phyloP scores from a whole-genome alignment of 1,140 invertebrate genomes.

The Ceratina australensis region DNA sequence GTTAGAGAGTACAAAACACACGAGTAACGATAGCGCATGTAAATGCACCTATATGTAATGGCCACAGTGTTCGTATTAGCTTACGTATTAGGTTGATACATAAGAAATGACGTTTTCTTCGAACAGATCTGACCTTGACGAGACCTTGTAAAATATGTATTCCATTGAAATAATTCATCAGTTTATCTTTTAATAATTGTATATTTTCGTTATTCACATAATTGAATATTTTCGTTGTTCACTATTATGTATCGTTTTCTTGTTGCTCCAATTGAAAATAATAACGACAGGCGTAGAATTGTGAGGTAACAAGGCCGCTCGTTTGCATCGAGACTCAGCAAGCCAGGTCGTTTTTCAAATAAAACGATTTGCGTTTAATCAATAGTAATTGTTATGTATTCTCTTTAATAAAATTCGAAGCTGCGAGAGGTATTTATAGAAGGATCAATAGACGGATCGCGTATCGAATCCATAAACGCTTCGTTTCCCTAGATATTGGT shows the following conservation, averaged over 20 bases:
- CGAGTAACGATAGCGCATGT: not conserved
- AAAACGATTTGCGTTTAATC: not conserved
- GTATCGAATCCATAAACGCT: not conserved
- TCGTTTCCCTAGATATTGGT: not conserved
- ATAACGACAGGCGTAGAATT: too few relatives aligned
- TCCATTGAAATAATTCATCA: too few relatives aligned
- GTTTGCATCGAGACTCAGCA: too few relatives aligned
- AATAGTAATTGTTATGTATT: not conserved
- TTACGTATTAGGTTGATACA: not conserved
- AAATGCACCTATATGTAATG: constrained; percentile 9
- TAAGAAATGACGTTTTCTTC: too few relatives aligned
- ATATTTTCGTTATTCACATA: too few relatives aligned
- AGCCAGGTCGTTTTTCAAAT: not conserved
- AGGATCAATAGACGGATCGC: constrained; percentile 8
- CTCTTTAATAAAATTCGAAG: not conserved
- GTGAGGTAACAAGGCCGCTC: too few relatives aligned
- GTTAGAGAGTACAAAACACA: not conserved
- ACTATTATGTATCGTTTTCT: too few relatives aligned
- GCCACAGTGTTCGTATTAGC: not conserved
- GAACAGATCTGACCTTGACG: too few relatives aligned
- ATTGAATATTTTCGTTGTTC: too few relatives aligned
- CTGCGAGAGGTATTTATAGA: constrained; percentile 1
- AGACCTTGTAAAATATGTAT: too few relatives aligned
- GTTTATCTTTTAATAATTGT: too few relatives aligned
- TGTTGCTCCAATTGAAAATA: too few relatives aligned